phyloP scores from a whole-genome alignment of 2,797 vertebrate genomes.

The Enteromius paludinosus region DNA sequence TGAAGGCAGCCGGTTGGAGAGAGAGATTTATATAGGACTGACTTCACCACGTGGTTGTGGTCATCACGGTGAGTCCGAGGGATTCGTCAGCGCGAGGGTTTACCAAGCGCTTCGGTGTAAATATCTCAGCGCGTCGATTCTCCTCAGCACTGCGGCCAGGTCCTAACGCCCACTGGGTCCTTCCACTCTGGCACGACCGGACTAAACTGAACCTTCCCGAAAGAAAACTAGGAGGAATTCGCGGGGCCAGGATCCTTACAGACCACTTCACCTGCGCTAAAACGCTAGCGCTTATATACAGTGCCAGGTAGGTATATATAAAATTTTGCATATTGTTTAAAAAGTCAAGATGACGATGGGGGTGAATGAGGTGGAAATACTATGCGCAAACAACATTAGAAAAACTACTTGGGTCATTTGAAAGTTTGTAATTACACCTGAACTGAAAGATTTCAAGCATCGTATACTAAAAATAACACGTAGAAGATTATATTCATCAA shows the following conservation, averaged over 20 bases:
- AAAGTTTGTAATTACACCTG: neutral
- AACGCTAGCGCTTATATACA: neutral
- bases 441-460: neutral
- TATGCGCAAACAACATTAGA: neutral
- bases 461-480: neutral
- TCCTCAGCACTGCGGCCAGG: constrained; percentile 60
- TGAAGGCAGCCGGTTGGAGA: constrained; percentile 71
- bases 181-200: neutral
- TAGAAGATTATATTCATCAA: neutral
- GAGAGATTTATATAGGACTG: constrained; percentile 79
- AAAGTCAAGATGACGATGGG: neutral
- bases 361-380: neutral
- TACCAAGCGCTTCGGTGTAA: constrained; percentile 62
- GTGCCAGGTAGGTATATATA: neutral
- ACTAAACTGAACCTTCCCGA: neutral
- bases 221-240: neutral
- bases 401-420: neutral
- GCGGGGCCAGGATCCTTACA: neutral
- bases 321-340: neutral
- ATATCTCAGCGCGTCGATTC: constrained; percentile 59
- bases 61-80: constrained; percentile 68
- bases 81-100: constrained; percentile 67
- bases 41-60: constrained; percentile 80
- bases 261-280: neutral
- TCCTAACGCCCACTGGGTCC: constrained; percentile 69